Evolutionary conservation across 2,888 invertebrate genomes (phyloP), one percentile per base, ranked within the genome.

Genomic region (Plemyria rubiginata): DNA sequence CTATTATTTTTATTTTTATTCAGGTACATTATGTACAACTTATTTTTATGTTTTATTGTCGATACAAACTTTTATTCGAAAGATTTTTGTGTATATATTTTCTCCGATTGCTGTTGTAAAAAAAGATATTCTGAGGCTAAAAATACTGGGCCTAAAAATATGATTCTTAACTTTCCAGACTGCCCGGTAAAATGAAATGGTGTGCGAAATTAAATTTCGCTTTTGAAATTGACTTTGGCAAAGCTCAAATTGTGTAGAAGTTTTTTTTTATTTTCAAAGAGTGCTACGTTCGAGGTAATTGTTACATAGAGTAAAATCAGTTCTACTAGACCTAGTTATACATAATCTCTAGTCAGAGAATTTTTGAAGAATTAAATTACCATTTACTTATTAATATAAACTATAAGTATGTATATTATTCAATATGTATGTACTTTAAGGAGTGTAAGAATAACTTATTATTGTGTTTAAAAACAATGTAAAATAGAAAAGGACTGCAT

Each of bases 301-400:
- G 81, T 84, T 82, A 65, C 55, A 59, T 81, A 81, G 73, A 70
- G 68, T 86, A 86, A 84, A 80, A 86, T 88, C 85, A 85, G 82
- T 87, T 85, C 68, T 90, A 90, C 68, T 90, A 90, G 88, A 75
- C 16, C 49, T 89, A 89, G 85, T 78, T 84, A 81, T 22, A 22
- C 22, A 22, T 82, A 84, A 68, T 91, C 90, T 92, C 92, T 92
- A 92, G 92, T 92, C 92, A 92, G 92, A 88, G 92, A 92, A 85
- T 82, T 77, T 86, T 86, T 88, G 85, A 87, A 85, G 85, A 86
- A 83, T 82, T 66, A 68, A 86, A 89, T 90, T 91, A 91, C 92
- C 91, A 91, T 89, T 90, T 89, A 88, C 85, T 87, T 90, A 88
- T 88, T 87, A 87, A 84, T 87, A 81, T 83, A 80, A 82, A 38